Evolutionary conservation across 2,797 vertebrate species (phyloP).

Genomic region (Hylomyscus alleni): DNA sequence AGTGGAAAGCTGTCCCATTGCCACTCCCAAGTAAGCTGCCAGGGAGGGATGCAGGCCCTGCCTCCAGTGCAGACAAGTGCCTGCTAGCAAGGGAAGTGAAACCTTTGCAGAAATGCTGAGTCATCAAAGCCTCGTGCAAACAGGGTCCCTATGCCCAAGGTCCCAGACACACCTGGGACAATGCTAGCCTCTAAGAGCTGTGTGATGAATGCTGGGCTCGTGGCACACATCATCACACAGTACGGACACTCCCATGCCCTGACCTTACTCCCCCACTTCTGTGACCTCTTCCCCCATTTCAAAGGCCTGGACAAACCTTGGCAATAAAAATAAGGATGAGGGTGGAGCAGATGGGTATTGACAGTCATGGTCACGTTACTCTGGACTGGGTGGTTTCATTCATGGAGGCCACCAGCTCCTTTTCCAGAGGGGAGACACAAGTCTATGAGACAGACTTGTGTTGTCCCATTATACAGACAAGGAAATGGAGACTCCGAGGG

Average conservation of each 20-base stretch:
- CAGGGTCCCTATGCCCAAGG: background rate
- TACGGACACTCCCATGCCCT: background rate
- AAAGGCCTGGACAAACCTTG: conserved; percentile 53
- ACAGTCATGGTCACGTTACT: accelerated
- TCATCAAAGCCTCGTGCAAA: background rate
- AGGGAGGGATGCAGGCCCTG: background rate
- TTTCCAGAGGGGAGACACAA: background rate
- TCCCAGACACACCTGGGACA: background rate
- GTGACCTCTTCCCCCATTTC: background rate
- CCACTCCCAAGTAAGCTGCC: background rate
- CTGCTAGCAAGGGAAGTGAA: conserved; percentile 48
- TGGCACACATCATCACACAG: background rate
- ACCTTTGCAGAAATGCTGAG: background rate
- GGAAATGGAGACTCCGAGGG: background rate
- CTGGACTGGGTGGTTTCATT: background rate
- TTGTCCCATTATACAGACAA: background rate
- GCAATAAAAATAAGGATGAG: background rate
- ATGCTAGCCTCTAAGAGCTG: background rate
- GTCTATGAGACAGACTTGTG: background rate
- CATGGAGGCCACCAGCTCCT: background rate
- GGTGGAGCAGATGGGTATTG: background rate
- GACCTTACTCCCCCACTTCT: background rate
- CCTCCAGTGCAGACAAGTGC: background rate
- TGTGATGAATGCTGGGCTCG: background rate
- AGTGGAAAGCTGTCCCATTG: background rate